Evolutionary conservation across 2,888 invertebrate species (phyloP), one percentile per base, ranked within the genome.

Genomic region (Drosophila dives): DNA sequence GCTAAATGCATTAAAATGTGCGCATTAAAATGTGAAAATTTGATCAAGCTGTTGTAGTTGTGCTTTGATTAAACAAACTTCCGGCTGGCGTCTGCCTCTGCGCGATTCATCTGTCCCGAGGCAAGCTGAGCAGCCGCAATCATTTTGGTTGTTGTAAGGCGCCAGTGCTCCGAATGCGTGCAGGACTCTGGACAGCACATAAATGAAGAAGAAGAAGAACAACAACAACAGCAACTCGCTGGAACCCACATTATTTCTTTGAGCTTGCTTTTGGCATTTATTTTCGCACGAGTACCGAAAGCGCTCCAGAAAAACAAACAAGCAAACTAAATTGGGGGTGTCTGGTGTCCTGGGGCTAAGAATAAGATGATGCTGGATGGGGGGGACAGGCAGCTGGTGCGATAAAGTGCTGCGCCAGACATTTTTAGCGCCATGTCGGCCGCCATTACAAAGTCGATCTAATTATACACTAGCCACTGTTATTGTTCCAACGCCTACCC

Each of bases 391-490:
- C 40, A 38, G 56, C 65, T 69, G 66, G 62, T 68, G 84, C 84
- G 81, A 81, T 81, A 81, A 83, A 83, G 82, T 83, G 85, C 81
- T 79, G 80, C 59, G 68, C 72, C 82, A 83, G 82, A 83, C 82
- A 84, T 83, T 84, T 84, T 82, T 82, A 83, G 79, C 82, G 82
- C 82, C 82, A 83, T 84, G 82, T 72, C 75, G 80, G 77, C 72
- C 85, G 85, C 85, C 85, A 83, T 84, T 83, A 80, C 79, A 85
- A 81, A 83, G 82, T 84, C 82, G 85, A 83, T 83, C 82, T 83
- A 83, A 83, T 83, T 83, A 83, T 83, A 82, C 83, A 77, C 82
- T 69, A 67, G 65, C 67, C 70, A 64, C 64, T 71, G 84, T 76
- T 82, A 77, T 81, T 79, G 76, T 76, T 62, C 59, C 65, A 68